Base-by-base conservation (phyloP, 1,140 invertebrate species). In the Ruditapes philippinarum region DNA sequence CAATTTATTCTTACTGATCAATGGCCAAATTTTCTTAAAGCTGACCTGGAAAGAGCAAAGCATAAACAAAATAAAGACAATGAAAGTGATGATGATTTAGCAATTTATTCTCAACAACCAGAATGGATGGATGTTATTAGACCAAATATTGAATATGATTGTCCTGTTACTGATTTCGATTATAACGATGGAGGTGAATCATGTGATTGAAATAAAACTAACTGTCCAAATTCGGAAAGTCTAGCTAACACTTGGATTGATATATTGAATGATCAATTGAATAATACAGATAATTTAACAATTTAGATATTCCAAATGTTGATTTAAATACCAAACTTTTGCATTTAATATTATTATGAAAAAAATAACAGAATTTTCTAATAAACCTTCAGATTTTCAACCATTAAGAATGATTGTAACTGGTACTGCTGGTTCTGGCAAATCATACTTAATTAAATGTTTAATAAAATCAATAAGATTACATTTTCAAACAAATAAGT, bases 21-120 rank as follows among this genome's bases (percentile, higher is more conserved):
- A 19, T 92, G 86, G n/a, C 91, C 91, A 17, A 91, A 91, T 70
- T 91, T 92, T 84, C 51, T 91, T 9, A 17, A 11, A 17, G 45
- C 57, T 28, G 57, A 60, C 5, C 11, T 60, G 5, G 57, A 60
- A 60, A 9, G 57, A 60, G 57, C 57, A 12, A 60, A 60, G n/a
- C 25, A n/a, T 5, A 19, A n/a, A 28, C 57, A 5, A 12, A 5
- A 60, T n/a, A 12, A 7, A 12, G 57, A 28, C 19, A 12, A 28
- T 60, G 76, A 28, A 54, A 19, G 4, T 1, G 3, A 0, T 19
- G 25, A 49, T n/a, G n/a, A n/a, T n/a, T n/a, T n/a, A n/a, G n/a
- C n/a, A n/a, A n/a, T n/a, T 33, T 17, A 19, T 79, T 45, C 42
- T 11, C 31, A 83, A 51, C 81, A 89, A 78, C 81, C 89, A 3